Conservation (phyloP, 2,888 invertebrate genomes). For the Nemurella pictetii region DNA sequence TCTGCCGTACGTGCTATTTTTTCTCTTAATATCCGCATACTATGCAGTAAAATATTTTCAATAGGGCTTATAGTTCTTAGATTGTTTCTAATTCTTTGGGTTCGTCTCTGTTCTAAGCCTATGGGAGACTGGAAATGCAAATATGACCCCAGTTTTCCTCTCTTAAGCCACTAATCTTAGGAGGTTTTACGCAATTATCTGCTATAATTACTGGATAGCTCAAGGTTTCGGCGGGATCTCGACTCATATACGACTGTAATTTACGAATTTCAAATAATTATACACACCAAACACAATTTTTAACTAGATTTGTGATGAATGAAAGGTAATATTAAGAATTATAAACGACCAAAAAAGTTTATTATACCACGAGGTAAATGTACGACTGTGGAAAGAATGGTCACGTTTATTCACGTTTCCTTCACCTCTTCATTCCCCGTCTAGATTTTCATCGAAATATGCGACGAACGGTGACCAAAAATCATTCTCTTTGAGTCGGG, state of each 20-base stretch:
- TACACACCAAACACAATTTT: conserved; percentile 30
- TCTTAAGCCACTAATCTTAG: not conserved
- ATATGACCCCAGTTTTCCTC: not conserved
- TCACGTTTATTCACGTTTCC: not conserved
- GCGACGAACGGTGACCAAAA: not conserved
- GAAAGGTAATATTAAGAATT: conserved; percentile 28
- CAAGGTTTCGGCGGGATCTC: conserved; percentile 1
- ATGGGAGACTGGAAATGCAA: too few relatives aligned
- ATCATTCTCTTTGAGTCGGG: not conserved
- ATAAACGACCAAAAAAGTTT: not conserved
- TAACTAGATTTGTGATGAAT: conserved; percentile 36
- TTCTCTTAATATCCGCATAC: too few relatives aligned
- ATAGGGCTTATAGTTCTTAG: too few relatives aligned
- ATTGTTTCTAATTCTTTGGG: too few relatives aligned
- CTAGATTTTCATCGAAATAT: not conserved
- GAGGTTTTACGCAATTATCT: not conserved
- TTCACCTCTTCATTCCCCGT: not conserved
- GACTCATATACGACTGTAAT: not conserved
- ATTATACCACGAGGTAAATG: not conserved
- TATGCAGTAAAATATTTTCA: too few relatives aligned
- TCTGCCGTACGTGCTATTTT: not conserved
- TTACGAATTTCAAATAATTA: conserved; percentile 35
- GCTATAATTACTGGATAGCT: not conserved
- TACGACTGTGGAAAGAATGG: not conserved
- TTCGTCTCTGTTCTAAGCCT: too few relatives aligned